phyloP scores from a whole-genome alignment of 2,113 vertebrate species.

The Lophochroa leadbeateri region DNA sequence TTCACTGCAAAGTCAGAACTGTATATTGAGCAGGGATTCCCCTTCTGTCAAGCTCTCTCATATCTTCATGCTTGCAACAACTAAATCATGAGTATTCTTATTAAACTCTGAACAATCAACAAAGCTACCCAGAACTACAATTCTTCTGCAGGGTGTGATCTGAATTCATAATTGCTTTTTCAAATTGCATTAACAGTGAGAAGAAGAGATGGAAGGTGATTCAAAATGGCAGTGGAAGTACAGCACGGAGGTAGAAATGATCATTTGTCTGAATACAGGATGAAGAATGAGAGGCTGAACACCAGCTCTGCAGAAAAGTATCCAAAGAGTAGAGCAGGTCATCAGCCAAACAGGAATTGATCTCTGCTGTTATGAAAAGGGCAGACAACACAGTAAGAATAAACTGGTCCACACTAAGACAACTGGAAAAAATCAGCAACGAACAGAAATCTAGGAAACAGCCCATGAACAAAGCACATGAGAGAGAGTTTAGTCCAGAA shows the following conservation, averaged over 20 bases:
- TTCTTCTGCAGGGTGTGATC: background rate
- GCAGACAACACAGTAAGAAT: background rate
- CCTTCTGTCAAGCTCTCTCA: background rate
- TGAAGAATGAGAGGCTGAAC: background rate
- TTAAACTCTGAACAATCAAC: background rate
- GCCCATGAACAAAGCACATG: background rate
- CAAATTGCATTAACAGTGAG: background rate
- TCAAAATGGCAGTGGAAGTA: background rate
- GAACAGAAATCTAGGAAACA: background rate
- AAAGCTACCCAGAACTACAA: background rate
- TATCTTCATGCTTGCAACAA: background rate
- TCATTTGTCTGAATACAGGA: accelerated
- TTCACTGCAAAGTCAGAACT: background rate
- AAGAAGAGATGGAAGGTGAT: background rate
- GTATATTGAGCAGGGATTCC: background rate
- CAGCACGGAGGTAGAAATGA: accelerated
- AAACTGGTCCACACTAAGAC: background rate
- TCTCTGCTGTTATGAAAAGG: background rate
- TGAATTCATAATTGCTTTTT: background rate
- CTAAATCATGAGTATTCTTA: background rate
- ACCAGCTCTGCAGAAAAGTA: background rate
- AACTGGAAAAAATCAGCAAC: background rate
- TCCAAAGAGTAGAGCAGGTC: too few relatives aligned
- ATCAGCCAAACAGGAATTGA: accelerated
- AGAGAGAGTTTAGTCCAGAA: background rate